Evolutionary conservation across 1,140 invertebrate genomes (phyloP), one percentile per base, ranked within the genome.

Genomic region (Portunus trituberculatus): DNA sequence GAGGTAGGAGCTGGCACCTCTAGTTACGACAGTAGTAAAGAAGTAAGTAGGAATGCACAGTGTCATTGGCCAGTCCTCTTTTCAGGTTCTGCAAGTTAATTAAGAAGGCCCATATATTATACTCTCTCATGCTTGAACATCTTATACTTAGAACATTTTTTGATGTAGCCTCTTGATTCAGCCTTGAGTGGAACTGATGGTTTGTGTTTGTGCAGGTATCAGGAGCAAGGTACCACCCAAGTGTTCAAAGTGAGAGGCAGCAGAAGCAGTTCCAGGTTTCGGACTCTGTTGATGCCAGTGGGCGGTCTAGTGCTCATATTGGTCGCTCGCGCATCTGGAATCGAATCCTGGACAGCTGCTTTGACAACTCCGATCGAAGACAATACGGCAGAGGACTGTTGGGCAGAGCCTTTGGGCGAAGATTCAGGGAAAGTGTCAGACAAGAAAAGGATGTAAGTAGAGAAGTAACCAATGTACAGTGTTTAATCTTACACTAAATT

Each of bases 371-470:
- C 82, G 98, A 99, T 96, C 97, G 98, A 96, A 97, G 98, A 96
- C 98, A 98, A 96, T 98, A 98, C 96, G 98, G 98, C 89, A 98
- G 98, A 98, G 98, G 98, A 84, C 97, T 99, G 96, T 97, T 99
- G 87, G 98, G 98, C 59, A 97, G 98, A 96, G 97, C 98, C 96
- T 98, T 98, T 96, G 98, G 98, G 98, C 98, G 97, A 95, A 96
- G 97, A 82, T 96, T 96, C 95, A 95, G 92, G 91, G 91, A 93
- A 28, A 93, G 59, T 59, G 87, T 95, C 6, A 93, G 87, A 45
- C 92, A 59, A 86, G 92, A 95, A 89, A 95, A 96, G 32, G 96
- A 96, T 86, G 96, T 96, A 86, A 93, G 93, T 92, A 90, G n/a
- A 45, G 46, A 39, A 88, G 20, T 88, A 39, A 39, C 39, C 39